phyloP scores from a whole-genome alignment of 2,888 invertebrate species.

The Meliscaeva auricollis region DNA sequence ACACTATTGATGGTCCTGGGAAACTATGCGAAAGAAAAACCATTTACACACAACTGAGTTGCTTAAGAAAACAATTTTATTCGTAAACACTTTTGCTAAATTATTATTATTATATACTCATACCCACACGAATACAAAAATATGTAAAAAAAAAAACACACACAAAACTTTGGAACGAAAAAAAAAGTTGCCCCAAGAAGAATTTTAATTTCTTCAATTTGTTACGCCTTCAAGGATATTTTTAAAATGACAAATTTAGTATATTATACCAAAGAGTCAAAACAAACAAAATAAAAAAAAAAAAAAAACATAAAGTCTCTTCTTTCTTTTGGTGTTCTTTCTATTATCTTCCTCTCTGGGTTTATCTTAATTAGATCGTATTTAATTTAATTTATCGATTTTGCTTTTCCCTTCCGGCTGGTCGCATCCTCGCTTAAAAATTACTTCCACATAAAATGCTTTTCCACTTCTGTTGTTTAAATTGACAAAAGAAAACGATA shows the following conservation, averaged over 20 bases:
- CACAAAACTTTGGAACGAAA: not conserved
- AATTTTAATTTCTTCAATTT: slow-evolving; percentile 53
- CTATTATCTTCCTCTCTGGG: slow-evolving; percentile 2
- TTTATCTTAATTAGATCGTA: slow-evolving; percentile 25
- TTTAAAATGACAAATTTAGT: slow-evolving; percentile 51
- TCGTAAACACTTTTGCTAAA: not conserved
- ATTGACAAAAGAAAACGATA: slow-evolving; percentile 36
- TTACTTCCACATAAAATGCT: slow-evolving; percentile 37
- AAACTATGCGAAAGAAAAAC: not conserved
- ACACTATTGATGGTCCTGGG: not conserved
- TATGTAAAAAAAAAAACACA: not conserved
- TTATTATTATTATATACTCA: not conserved
- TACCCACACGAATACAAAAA: not conserved
- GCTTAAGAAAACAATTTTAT: slow-evolving; percentile 10
- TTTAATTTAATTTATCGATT: slow-evolving; percentile 49
- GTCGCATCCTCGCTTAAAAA: not conserved
- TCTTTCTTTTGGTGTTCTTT: not conserved
- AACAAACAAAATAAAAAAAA: too few species aligned
- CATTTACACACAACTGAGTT: slow-evolving; percentile 30
- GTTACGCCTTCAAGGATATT: slow-evolving; percentile 18
- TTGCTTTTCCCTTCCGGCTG: slow-evolving; percentile 11
- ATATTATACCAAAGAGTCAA: slow-evolving; percentile 29
- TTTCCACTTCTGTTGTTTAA: slow-evolving; percentile 22
- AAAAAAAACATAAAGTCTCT: slow-evolving; percentile 4
- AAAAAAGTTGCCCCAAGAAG: not conserved